Base-by-base conservation (phyloP, 35 echinoderm and acorn worm genomes). In the Lytechinus pictus region DNA sequence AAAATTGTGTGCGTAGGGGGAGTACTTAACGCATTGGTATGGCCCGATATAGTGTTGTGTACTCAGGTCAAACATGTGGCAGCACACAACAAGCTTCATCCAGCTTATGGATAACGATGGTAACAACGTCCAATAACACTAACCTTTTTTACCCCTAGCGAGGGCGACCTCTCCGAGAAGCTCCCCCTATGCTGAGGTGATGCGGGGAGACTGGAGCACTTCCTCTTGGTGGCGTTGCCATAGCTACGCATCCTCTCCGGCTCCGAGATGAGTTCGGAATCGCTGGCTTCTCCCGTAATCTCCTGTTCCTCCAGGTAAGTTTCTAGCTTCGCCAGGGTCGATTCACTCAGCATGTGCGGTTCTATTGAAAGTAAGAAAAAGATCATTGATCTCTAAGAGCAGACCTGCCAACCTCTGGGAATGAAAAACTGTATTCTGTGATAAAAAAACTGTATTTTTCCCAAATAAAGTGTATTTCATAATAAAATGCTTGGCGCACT, bases 341-440 rank as follows among this genome's bases (percentile, higher is more conserved):
- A 55, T 24, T 93, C 92, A 93, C 28, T 93, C 92, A 93, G 28
- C 92, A 93, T 93, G n/a, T 93, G 92, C 27, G 92, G 11, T 57
- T 93, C 92, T 93, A 54, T 16, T 24, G 1, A 44, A 44, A 44
- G 33, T 44, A 44, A 1, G 33, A 44, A 44, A n/a, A 44, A 44
- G 33, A 44, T 44, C 0, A 44, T 57, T 57, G 55, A 57, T 8
- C 11, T 57, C 55, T n/a, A n/a, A n/a, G n/a, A n/a, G n/a, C n/a
- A n/a, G n/a, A n/a, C n/a, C n/a, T n/a, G n/a, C n/a, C n/a, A n/a
- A n/a, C n/a, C n/a, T n/a, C n/a, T 55, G 54, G 54, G 5, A 5
- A 55, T 55, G 54, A 5, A 55, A n/a, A n/a, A n/a, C n/a, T n/a
- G n/a, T n/a, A n/a, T n/a, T n/a, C n/a, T n/a, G n/a, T n/a, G n/a